Evolutionary conservation across 2,888 invertebrate species (phyloP), one percentile per base, ranked within the genome.

Genomic region (Acronicta psi): DNA sequence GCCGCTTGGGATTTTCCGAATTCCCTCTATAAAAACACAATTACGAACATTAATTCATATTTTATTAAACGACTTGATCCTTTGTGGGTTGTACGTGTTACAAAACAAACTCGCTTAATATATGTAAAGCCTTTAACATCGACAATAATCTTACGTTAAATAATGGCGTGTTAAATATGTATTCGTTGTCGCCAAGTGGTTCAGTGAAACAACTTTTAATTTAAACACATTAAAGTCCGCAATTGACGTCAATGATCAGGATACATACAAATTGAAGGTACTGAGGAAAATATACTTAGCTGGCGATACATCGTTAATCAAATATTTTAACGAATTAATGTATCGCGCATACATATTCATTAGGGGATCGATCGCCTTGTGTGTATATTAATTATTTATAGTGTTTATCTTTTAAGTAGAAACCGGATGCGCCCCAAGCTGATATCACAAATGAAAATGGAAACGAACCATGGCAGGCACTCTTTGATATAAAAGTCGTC

Each of bases 1-100:
- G 41, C 51, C 58, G 40, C 51, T 52, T 51, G 68, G 58, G 59
- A 70, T 59, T 70, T 70, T 52, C 43, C 66, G 44, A 52, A 65
- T 65, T 49, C 50, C 31, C 36, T 37, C 49, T 31, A 69, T 23
- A 59, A 55, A 58, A 54, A 58, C 43, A 51, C 25, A 37, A 56
- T 37, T 13, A 25, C 7, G 17, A 58, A 11, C 53, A 69, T 57
- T 54, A 54, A 68, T 68, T 46, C 20, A 44, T 51, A 53, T 44
- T 54, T 50, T 18, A 41, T 17, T 17, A 41, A 25, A 46, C 46
- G 14, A 50, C 10, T 20, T 3, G 18, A 49, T 41, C n/a, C 18
- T 8, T 11, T 36, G 17, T 38, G 37, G 34, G 5, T 29, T 13
- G 42, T 49, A 17, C 37, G 36, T 23, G 17, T 31, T 42, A 45